Base-by-base conservation (phyloP, 2,797 vertebrate genomes). In the Enoplosus armatus region DNA sequence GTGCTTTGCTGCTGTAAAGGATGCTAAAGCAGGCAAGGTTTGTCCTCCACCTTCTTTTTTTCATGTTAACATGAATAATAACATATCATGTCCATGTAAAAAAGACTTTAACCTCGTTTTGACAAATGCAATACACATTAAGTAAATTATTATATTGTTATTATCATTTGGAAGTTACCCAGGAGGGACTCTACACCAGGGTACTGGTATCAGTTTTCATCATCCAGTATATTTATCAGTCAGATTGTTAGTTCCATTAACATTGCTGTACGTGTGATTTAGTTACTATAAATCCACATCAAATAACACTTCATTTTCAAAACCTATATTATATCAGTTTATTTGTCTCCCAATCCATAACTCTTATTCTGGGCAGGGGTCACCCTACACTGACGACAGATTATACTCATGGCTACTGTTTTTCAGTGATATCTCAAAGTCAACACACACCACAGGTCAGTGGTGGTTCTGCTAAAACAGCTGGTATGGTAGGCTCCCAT, bases 1-100 rank as follows among this genome's bases (percentile, higher is more conserved):
- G 48, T 67, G 72, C 65, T 79, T 75, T 79, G 31, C 48, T 54
- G 48, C 33, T 31, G 51, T 62, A 41, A 72, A 83, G 41, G 68
- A 82, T 68, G 50, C 68, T 56, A 20, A 14, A 62, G 63, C 48
- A 4, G 11, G 26, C 31, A 15, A 15, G 35, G 56, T 67, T 31
- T 53, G 24, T 35, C 37, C 26, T 43, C 47, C 39, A 58, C 11
- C 12, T 51, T 51, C 9, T 63, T 31, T 22, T 39, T 48, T 26
- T 26, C 1, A 8, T 67, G 35, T 64, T 27, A 59, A 41, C n/a
- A n/a, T n/a, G n/a, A n/a, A n/a, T n/a, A n/a, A n/a, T n/a, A n/a
- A n/a, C n/a, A n/a, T n/a, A n/a, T n/a, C n/a, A n/a, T n/a, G 26
- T 29, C n/a, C 3, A 18, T 33, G n/a, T 24, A 53, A 55, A 41